Base-by-base conservation (phyloP, 1,140 invertebrate genomes). In the Drosophila bifasciata region DNA sequence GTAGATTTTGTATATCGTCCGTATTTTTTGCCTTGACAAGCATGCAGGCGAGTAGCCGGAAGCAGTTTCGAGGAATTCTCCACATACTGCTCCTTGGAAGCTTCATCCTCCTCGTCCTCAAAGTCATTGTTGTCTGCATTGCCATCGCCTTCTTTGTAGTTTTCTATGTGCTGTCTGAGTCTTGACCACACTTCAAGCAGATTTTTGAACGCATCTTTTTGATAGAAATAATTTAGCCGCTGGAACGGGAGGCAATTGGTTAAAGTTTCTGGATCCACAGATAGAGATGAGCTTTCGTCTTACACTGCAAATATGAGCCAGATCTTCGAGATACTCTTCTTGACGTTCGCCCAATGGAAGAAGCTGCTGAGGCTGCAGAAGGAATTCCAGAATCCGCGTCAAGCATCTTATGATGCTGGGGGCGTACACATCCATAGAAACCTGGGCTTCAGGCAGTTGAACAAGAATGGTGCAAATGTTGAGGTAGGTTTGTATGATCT, bases 381-480 rank as follows among this genome's bases (percentile, higher is more conserved):
- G 61, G 5, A 88, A 86, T 32, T 74, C 15, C 21, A 86, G 17
- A 17, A 86, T 86, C 8, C 81, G 69, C 15, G 64, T 74, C 0
- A 86, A 32, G 15, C 81, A 86, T n/a, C 50, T 67, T 49, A 90
- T 64, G 17, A 91, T 76, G 25, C 76, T 83, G 9, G 76, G 19
- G 15, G 79, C 63, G 23, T 78, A 72, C 1, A 48, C 48, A 25
- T 76, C 63, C 73, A 91, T 91, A 8, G 66, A 75, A 7, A 58
- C 41, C 44, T 76, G 68, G 9, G 89, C 89, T 19, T 88, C 70
- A 7, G 84, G 84, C 46, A 91, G 74, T 52, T 91, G 90, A n/a
- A 90, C 79, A 13, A 91, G 63, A 39, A 91, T 91, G 15, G 86
- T 81, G 60, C 90, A 89, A 23, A 91, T 90, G 50, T 91, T 91